Conservation (phyloP, 2,888 invertebrate genomes). For the Drosophila nigricruria region DNA sequence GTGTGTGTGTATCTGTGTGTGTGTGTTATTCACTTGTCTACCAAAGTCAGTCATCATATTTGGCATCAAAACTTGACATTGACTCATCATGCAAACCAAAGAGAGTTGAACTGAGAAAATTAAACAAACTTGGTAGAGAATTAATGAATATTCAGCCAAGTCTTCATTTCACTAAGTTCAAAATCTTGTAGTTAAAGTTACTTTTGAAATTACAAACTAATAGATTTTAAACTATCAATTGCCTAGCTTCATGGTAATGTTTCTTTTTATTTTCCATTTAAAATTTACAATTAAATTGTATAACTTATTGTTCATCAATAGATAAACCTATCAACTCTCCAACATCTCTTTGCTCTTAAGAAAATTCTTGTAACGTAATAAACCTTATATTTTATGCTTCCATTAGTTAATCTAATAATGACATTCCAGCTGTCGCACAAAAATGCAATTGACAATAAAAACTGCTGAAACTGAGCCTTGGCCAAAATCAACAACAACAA, state of each 20-base stretch:
- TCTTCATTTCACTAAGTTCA: neutral
- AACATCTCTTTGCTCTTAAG: neutral
- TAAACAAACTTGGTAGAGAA: neutral
- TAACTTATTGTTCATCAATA: neutral
- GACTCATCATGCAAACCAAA: constrained; percentile 9
- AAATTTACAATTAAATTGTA: neutral
- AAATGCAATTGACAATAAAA: constrained; percentile 41
- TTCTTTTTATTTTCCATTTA: too few species aligned
- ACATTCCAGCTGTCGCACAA: constrained; percentile 17
- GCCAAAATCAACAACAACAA: constrained; percentile 37
- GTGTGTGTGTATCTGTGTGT: constrained; percentile 1
- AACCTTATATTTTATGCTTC: neutral
- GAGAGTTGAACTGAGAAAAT: neutral
- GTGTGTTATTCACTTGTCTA: constrained; percentile 33
- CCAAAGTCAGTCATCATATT: constrained; percentile 31
- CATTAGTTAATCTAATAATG: constrained; percentile 7
- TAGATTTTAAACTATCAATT: neutral
- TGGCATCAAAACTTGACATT: constrained; percentile 17
- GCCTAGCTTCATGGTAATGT: neutral
- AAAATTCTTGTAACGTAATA: neutral
- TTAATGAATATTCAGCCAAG: neutral
- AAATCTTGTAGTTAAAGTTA: too few species aligned
- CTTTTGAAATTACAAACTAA: neutral
- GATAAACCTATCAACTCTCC: neutral
- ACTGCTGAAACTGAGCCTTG: constrained; percentile 27